Percentiles rank a stretch among this genome's conserved stretches.
These are phyloP conservation scores for Carettochelys insculpta DNA, from an alignment of 2,113 vertebrate genomes.

Conservation along the genomic window DNA sequence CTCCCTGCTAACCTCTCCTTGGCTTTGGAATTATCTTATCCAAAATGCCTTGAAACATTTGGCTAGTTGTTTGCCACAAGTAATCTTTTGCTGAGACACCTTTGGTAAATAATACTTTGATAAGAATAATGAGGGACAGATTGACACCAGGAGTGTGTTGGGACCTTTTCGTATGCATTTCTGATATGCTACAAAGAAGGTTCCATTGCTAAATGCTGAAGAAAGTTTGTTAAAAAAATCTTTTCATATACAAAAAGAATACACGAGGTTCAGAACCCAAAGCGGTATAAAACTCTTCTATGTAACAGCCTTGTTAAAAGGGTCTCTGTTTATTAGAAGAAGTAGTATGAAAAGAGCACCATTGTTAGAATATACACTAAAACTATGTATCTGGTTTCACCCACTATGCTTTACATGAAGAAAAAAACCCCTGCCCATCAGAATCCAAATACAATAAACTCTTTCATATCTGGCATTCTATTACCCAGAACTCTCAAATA, in stretches of 20 bases:
- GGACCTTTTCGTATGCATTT: conserved; percentile 24
- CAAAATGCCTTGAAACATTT: conserved; percentile 62
- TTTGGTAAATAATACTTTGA: conserved; percentile 66
- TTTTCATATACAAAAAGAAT: conserved; percentile 76
- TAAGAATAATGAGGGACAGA: conserved; percentile 66
- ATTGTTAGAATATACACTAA: conserved; percentile 65
- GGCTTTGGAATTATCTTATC: conserved; percentile 39
- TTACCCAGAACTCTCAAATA: too few species aligned
- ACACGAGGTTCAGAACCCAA: conserved; percentile 72
- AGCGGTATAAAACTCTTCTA: conserved; percentile 73
- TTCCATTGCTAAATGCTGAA: conserved; percentile 56
- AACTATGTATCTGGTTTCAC: conserved; percentile 53
- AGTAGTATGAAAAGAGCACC: conserved; percentile 79
- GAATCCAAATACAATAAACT: too few species aligned
- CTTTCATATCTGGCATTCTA: too few species aligned
- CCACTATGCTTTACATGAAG: conserved; percentile 37
- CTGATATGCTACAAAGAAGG: conserved; percentile 64
- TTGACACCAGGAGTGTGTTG: conserved; percentile 36
- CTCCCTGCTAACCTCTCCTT: conserved; percentile 30
- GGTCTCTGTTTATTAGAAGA: conserved; percentile 67
- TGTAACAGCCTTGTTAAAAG: conserved; percentile 71
- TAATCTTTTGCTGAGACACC: conserved; percentile 62
- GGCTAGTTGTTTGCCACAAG: conserved; percentile 63
- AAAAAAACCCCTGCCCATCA: conserved; percentile 27
- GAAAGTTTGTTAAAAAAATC: conserved; percentile 46